Conservation (phyloP, 2,797 vertebrate genomes). For the Lithobates pipiens region DNA sequence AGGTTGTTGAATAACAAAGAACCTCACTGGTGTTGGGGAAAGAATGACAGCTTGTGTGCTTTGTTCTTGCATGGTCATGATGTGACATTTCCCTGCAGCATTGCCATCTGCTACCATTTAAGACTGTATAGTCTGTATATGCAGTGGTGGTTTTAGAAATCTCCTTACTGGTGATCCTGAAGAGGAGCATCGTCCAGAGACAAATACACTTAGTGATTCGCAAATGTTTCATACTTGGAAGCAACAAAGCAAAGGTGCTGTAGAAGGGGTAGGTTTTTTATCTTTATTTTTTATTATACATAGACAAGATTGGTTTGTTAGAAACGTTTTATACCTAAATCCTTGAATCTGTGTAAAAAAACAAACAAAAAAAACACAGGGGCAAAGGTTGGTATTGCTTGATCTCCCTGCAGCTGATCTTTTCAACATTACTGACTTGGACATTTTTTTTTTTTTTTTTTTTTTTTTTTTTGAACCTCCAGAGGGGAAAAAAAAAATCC, state of each 20-base stretch:
- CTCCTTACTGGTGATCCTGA: not conserved
- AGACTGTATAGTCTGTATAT: not conserved
- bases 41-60: conserved; percentile 2
- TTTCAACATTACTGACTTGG: too few relatives aligned
- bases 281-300: too few relatives aligned
- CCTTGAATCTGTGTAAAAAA: too few relatives aligned
- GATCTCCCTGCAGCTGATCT: too few relatives aligned
- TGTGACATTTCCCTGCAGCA: conserved; percentile 18
- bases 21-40: not conserved
- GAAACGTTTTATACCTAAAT: too few relatives aligned
- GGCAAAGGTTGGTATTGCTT: too few relatives aligned
- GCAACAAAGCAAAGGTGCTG: not conserved
- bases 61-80: conserved; percentile 20
- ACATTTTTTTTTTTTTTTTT: too few relatives aligned
- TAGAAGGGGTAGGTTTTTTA: too few relatives aligned
- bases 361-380: rapidly evolving
- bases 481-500: too few relatives aligned
- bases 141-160: not conserved
- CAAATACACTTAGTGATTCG: not conserved
- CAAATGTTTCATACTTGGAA: not conserved
- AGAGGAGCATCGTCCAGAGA: not conserved
- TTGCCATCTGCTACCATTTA: conserved; percentile 39
- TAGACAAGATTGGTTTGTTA: too few relatives aligned
- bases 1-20: conserved; percentile 24
- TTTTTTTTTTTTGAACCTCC: too few relatives aligned